Evolutionary conservation across 2,113 vertebrate genomes (phyloP), one percentile per base, ranked within the genome.

Genomic region (Tylochromis polylepis): DNA sequence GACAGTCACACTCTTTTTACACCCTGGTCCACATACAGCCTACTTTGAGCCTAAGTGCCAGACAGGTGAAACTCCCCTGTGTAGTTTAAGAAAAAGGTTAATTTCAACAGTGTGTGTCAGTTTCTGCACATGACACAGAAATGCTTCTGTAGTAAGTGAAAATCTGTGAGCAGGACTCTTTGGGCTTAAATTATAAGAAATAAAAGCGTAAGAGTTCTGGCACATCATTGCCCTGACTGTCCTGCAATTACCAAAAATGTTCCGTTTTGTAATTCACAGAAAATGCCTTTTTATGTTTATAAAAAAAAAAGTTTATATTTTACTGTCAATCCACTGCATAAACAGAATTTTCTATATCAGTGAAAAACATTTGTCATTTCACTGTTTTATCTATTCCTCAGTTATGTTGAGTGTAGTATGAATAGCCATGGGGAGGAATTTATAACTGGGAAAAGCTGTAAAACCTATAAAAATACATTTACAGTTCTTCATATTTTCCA

Each of bases 321-420:
- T 65, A n/a, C 18, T 65, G 34, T 34, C 11, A 38, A 65, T 38
- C 20, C 60, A 0, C 60, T 65, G 20, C 34, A 65, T 4, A 38
- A 36, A 65, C 60, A 1, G 0, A 65, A 12, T 65, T 60, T 36
- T 65, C 60, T 36, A 65, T 36, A 65, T 65, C 31, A 38, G 60
- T 38, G 3, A 65, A 59, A 59, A 20, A n/a, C 20, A 38, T 65
- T 65, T 65, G 60, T 65, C 11, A 65, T 38, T 67, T 38, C 38
- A 65, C 10, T 0, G 6, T 65, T 67, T 67, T 18, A 5, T 31
- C 5, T 31, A 31, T 31, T 31, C 3, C 31, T 4, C 5, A 31
- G 5, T 31, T 31, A 31, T 31, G 31, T 31, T 31, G 31, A n/a
- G 31, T 31, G 31, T 31, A 3, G 3, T 67, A 0, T 67, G 11